A percentile compares a stretch with the other conserved stretches of the same genome.
Conservation (phyloP, 2,888 invertebrate genomes). For the Nebria brevicollis region DNA sequence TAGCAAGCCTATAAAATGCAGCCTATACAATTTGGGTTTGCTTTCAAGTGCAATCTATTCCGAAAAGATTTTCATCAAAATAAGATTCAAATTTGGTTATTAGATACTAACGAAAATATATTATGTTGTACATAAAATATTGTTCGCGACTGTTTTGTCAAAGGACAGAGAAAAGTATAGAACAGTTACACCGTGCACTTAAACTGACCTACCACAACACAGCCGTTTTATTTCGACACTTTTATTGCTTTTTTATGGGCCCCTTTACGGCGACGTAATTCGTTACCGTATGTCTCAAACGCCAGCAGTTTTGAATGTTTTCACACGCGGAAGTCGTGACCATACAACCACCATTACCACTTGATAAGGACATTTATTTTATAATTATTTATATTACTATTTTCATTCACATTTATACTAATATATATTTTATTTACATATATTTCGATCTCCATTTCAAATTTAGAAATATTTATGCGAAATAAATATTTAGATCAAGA, state of each 20-base stretch:
- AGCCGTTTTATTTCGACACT: conserved; percentile 61
- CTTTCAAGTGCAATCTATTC: no score
- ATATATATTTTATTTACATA: no score
- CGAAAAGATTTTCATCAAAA: no score
- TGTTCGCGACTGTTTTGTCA: conserved; percentile 10
- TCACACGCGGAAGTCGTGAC: background rate
- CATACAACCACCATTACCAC: no score
- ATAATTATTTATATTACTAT: no score
- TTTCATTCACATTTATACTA: no score
- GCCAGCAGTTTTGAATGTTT: background rate
- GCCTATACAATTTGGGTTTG: background rate
- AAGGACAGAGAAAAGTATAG: conserved; percentile 10
- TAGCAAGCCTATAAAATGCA: background rate
- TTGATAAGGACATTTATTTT: no score
- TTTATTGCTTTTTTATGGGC: conserved; percentile 62
- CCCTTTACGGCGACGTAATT: conserved; percentile 59
- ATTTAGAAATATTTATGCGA: no score
- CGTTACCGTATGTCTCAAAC: conserved; percentile 59
- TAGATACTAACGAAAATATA: background rate
- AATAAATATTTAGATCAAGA: no score
- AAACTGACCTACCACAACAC: conserved; percentile 60
- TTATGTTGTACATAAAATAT: background rate
- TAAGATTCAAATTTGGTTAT: no score
- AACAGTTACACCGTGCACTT: background rate
- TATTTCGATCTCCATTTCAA: no score